Percentiles rank a stretch among this genome's conserved stretches.
These are phyloP conservation scores for Synanthedon tipuliformis DNA, from an alignment of 2,888 invertebrate species.

Conservation along the genomic window DNA sequence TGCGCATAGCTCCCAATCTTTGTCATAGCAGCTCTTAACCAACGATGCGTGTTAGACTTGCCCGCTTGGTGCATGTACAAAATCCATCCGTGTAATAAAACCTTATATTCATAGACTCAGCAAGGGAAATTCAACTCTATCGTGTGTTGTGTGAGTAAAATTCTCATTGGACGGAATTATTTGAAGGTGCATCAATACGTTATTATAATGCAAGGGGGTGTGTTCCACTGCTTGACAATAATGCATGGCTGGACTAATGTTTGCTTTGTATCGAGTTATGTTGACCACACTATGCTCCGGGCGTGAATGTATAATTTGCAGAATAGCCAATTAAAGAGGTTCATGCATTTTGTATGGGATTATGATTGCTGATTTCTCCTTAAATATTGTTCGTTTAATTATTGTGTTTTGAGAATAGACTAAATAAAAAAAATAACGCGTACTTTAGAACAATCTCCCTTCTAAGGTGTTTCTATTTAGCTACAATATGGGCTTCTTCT, in stretches of 20 bases:
- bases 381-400: too few species aligned
- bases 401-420: too few species aligned
- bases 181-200: constrained; percentile 12
- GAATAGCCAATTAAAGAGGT: constrained; percentile 62
- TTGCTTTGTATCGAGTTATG: constrained; percentile 64
- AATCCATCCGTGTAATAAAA: constrained; percentile 20
- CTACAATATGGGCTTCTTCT: too few species aligned
- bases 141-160: rapidly evolving
- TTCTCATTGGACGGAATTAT: constrained; percentile 13
- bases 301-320: constrained; percentile 65
- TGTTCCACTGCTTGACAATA: constrained; percentile 65
- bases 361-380: constrained; percentile 18
- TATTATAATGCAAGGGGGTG: constrained; percentile 16
- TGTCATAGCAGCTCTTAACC: constrained; percentile 51
- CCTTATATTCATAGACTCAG: not conserved
- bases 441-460: too few species aligned
- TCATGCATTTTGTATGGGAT: constrained; percentile 58
- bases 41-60: constrained; percentile 54
- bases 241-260: constrained; percentile 68
- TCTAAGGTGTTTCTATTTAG: too few species aligned
- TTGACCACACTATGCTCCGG: constrained; percentile 53
- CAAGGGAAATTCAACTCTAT: constrained; percentile 10
- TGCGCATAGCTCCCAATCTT: constrained; percentile 47
- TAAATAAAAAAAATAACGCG: too few species aligned
- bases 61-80: constrained; percentile 52